Percentiles rank a stretch among this genome's conserved stretches.
Evolutionary conservation across 1,140 invertebrate genomes (phyloP).

Genomic region (Hyles euphorbiae): DNA sequence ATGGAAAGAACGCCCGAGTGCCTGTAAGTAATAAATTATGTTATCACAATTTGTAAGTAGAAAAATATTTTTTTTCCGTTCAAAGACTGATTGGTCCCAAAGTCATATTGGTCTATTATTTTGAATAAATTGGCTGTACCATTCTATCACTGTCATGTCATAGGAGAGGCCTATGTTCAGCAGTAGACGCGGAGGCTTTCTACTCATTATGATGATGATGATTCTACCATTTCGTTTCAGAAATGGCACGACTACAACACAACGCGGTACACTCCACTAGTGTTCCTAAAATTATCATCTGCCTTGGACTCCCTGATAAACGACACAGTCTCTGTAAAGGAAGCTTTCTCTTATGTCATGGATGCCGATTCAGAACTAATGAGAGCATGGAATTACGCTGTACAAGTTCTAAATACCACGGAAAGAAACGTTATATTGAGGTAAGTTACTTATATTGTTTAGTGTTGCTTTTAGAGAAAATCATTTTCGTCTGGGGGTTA

Average conservation of each 20-base stretch:
- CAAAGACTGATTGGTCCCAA: too few species aligned
- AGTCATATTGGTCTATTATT: too few species aligned
- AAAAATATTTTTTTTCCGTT: too few species aligned
- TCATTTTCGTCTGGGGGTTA: neutral
- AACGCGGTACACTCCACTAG: conserved; percentile 32
- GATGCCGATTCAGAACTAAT: conserved; percentile 31
- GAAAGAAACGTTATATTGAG: conserved; percentile 68
- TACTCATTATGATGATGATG: too few species aligned
- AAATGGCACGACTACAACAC: conserved; percentile 35
- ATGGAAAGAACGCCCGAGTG: conserved; percentile 31
- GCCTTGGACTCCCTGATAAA: conserved; percentile 50
- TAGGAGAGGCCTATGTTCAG: too few species aligned
- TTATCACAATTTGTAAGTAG: too few species aligned
- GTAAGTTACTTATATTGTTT: conserved; percentile 34
- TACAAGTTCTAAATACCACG: conserved; percentile 56
- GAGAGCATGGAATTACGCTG: conserved; percentile 44
- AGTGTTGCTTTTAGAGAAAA: neutral
- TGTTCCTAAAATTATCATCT: conserved; percentile 53
- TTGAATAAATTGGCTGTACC: too few species aligned
- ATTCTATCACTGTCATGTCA: too few species aligned
- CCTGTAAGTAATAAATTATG: conserved; percentile 36
- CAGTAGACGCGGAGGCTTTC: too few species aligned
- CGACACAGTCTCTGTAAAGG: conserved; percentile 35
- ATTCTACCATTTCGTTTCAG: conserved; percentile 25
- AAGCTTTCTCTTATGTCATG: conserved; percentile 29